Conservation (phyloP, 2,888 invertebrate genomes). For the Apotomis turbidana region DNA sequence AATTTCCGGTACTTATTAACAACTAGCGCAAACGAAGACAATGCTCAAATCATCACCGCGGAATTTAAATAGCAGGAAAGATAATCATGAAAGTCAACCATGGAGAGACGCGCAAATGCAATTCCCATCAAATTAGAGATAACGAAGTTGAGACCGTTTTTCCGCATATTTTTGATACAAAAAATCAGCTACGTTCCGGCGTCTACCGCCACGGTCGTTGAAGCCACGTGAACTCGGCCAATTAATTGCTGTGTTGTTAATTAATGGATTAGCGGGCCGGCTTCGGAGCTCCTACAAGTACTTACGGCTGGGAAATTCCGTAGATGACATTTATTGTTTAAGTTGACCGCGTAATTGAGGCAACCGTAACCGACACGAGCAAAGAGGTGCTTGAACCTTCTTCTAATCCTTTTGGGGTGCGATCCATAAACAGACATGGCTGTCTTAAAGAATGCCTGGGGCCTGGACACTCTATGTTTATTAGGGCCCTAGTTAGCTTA, state of each 20-base stretch:
- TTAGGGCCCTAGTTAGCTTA: no score
- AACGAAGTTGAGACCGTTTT: conserved; percentile 53
- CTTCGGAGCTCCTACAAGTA: conserved; percentile 21
- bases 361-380: conserved; percentile 18
- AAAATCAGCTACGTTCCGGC: conserved; percentile 45
- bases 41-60: conserved; percentile 44
- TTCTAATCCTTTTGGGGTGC: conserved; percentile 20
- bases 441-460: no score
- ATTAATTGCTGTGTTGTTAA: conserved; percentile 63
- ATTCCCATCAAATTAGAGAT: conserved; percentile 57
- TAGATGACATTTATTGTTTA: conserved; percentile 45
- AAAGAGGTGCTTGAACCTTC: conserved; percentile 25
- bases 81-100: conserved; percentile 49
- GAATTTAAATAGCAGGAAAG: conserved; percentile 48
- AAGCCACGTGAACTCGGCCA: conserved; percentile 63
- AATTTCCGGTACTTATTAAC: conserved; percentile 33
- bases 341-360: conserved; percentile 39
- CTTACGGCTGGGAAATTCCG: conserved; percentile 39
- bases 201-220: conserved; percentile 54
- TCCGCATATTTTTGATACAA: conserved; percentile 54
- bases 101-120: conserved; percentile 44
- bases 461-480: no score
- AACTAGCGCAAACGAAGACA: conserved; percentile 41
- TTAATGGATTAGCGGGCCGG: conserved; percentile 58
- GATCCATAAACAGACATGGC: background rate